Base-by-base conservation (phyloP, 2,113 vertebrate species). In the Solea senegalensis region DNA sequence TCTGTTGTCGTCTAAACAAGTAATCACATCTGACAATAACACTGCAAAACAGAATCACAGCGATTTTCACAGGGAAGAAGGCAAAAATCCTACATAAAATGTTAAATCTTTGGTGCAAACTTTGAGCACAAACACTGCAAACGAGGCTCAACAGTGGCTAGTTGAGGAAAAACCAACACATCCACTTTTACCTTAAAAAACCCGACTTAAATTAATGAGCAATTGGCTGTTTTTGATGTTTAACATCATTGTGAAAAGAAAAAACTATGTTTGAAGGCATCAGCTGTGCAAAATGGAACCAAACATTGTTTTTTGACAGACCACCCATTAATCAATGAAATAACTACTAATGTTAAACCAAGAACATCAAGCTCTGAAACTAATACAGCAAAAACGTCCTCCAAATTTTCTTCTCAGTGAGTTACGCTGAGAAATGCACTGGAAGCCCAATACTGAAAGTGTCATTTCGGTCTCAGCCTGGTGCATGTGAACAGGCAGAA, bases 401-500 rank as follows among this genome's bases (percentile, higher is more conserved):
- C 45, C 45, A 27, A 11, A 43, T 57, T 59, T 56, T 12, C 48
- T 64, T 7, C 27, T 10, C 28, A 9, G 21, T 45, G 7, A 50
- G 7, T 27, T 46, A 8, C 43, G 21, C 39, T 67, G 50, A 72
- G 63, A 65, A 56, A 15, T 54, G 41, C 8, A 60, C 9, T 40
- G 10, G 46, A 75, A 80, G 72, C 39, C 27, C 9, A 34, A 76
- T 12, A 59, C 78, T 70, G 14, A 81, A 74, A 73, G 71, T 87
- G 81, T 86, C 79, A 67, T 51, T 69, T 69, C 21, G 58, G 75
- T 68, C 45, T 46, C 41, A n/a, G 68, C 16, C n/a, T 59, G 59
- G 76, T 66, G 52, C 64, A 75, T 73, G 84, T 79, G 89, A 92
- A 86, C 52, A 50, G 76, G 79, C 79, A 76, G 57, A 74, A 87